phyloP scores from a whole-genome alignment of 2,797 vertebrate species.

The Coluber constrictor region DNA sequence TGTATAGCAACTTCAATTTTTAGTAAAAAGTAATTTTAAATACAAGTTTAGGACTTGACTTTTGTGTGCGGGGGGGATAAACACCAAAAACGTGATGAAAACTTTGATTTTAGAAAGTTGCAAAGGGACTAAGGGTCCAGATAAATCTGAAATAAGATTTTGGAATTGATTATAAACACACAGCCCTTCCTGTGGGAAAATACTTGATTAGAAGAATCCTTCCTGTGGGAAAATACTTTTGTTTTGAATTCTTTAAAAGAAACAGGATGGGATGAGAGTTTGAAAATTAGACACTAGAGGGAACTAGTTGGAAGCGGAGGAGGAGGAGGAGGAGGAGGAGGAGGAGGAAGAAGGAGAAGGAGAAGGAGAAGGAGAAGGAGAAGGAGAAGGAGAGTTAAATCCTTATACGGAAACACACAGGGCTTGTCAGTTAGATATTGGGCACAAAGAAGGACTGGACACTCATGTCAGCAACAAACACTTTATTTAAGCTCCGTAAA shows the following conservation, averaged over 20 bases:
- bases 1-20: background rate
- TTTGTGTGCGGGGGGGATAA: background rate
- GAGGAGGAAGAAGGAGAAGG: too few species aligned
- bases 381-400: background rate
- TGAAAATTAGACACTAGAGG: background rate
- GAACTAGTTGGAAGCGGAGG: background rate
- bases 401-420: background rate
- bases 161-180: background rate
- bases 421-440: too few species aligned
- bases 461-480: too few species aligned
- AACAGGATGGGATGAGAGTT: background rate
- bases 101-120: background rate
- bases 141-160: background rate
- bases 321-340: too few species aligned
- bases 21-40: background rate
- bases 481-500: too few species aligned
- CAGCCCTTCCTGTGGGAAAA: background rate
- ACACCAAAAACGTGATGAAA: background rate
- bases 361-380: rapidly evolving
- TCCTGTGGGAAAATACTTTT: background rate
- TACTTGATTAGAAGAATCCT: background rate
- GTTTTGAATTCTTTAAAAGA: background rate
- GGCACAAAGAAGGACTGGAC: too few species aligned
- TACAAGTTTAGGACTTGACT: background rate
- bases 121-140: background rate